These are phyloP conservation scores for Heliconius eleuchia DNA, from an alignment of 1,140 invertebrate species.

Conservation along the genomic window DNA sequence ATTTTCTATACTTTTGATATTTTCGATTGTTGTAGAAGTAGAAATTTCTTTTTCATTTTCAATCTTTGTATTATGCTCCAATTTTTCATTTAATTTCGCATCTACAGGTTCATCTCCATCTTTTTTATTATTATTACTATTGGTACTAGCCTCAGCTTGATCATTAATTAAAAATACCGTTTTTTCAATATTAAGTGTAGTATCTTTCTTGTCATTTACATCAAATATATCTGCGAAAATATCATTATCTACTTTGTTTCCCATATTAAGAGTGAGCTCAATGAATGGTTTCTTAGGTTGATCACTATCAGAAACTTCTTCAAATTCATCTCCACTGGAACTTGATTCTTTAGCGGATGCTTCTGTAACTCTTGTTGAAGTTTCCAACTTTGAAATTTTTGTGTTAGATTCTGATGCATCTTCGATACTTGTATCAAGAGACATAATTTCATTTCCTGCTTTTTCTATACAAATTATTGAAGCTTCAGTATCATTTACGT, in stretches of 20 bases:
- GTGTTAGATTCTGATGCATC: constrained; percentile 33
- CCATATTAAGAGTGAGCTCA: constrained; percentile 61
- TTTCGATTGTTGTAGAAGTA: background rate
- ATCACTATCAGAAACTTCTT: constrained; percentile 79
- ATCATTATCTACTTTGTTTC: constrained; percentile 82
- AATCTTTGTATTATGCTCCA: background rate
- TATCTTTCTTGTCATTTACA: constrained; percentile 18
- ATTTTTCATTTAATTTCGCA: background rate
- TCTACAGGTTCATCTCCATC: background rate
- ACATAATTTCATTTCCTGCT: constrained; percentile 44
- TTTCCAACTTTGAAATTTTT: background rate
- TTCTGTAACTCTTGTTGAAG: background rate
- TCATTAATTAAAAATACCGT: background rate
- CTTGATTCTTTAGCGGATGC: constrained; percentile 36
- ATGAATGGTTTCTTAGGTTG: constrained; percentile 53
- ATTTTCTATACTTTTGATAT: background rate
- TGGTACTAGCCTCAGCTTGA: background rate
- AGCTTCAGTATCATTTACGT: constrained; percentile 49
- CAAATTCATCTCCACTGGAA: constrained; percentile 82
- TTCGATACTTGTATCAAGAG: constrained; percentile 56
- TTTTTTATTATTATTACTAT: background rate
- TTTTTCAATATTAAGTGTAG: background rate
- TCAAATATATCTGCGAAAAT: constrained; percentile 86
- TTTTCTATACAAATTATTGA: constrained; percentile 62
- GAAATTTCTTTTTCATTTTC: background rate